Conservation (phyloP, 1,140 invertebrate genomes). For the Subanguina moxae region DNA sequence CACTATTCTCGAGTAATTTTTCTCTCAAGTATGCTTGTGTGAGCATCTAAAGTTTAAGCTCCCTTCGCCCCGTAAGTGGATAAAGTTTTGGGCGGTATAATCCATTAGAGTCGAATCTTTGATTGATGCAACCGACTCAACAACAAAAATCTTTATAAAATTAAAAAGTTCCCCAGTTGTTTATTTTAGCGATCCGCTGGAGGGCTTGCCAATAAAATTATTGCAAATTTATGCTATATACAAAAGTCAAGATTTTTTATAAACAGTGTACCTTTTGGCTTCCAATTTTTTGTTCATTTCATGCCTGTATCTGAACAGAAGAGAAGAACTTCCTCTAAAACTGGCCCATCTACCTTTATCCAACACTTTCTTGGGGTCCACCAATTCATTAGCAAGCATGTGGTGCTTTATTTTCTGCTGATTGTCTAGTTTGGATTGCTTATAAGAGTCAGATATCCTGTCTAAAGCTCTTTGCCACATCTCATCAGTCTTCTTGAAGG, state of each 20-base stretch:
- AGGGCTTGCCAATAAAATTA: too few relatives aligned
- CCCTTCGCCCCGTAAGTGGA: too few relatives aligned
- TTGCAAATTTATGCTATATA: too few relatives aligned
- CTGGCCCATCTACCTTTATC: conserved; percentile 11
- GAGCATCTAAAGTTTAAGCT: too few relatives aligned
- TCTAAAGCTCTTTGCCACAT: conserved; percentile 10
- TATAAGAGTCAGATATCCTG: conserved; percentile 5
- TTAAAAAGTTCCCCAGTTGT: neutral
- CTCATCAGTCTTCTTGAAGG: conserved; percentile 7
- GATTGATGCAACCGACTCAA: too few relatives aligned
- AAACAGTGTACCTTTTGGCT: conserved; percentile 34
- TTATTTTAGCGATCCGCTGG: too few relatives aligned
- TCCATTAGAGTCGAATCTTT: too few relatives aligned
- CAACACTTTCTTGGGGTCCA: conserved; percentile 18
- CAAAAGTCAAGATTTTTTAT: too few relatives aligned
- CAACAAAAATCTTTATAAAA: too few relatives aligned
- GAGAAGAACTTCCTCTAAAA: conserved; percentile 29
- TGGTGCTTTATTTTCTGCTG: conserved; percentile 5
- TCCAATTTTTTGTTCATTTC: conserved; percentile 25
- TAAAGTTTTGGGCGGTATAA: too few relatives aligned
- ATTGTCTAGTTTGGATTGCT: conserved; percentile 9
- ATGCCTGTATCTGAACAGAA: conserved; percentile 24
- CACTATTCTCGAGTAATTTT: too few relatives aligned
- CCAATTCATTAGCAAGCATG: conserved; percentile 11
- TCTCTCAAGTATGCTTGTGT: too few relatives aligned